Evolutionary conservation across 2,113 vertebrate genomes (phyloP).

Genomic region (Aegithalos caudatus): DNA sequence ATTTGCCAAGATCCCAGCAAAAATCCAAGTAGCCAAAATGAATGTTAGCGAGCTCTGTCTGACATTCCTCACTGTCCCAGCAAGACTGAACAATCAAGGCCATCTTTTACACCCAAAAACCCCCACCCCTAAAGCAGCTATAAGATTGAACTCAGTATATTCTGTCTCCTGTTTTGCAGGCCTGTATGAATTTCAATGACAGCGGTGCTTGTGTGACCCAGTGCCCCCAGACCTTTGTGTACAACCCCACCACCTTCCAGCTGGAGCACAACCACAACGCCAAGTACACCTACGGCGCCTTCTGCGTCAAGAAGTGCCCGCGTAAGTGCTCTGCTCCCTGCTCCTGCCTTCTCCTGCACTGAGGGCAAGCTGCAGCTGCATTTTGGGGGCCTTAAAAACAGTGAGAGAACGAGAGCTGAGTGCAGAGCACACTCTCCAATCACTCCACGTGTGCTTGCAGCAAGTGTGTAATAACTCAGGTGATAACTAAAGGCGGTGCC

Average conservation of each 20-base stretch:
- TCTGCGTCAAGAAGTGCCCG: constrained; percentile 97
- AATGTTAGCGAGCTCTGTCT: not conserved
- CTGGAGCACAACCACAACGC: constrained; percentile 92
- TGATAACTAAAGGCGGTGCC: not conserved
- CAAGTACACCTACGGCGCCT: constrained; percentile 97
- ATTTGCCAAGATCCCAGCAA: not conserved
- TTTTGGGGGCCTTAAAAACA: not conserved
- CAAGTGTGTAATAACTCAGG: not conserved
- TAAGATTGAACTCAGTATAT: not conserved
- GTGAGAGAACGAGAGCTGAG: not conserved
- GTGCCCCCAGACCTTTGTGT: constrained; percentile 95
- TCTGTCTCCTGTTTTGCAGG: constrained; percentile 70
- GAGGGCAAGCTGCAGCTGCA: not conserved
- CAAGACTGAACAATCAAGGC: not conserved
- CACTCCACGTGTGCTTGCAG: not conserved
- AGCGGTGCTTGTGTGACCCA: constrained; percentile 95
- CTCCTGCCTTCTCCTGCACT: not conserved
- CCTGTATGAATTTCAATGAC: constrained; percentile 98
- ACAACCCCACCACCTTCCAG: constrained; percentile 95
- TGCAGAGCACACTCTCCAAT: not conserved
- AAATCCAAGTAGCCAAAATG: not conserved
- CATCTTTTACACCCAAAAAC: not conserved
- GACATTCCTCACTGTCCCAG: not conserved
- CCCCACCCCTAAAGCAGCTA: accelerated
- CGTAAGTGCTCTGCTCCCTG: constrained; percentile 73